A percentile compares a stretch with the other conserved stretches of the same genome.
Conservation (phyloP, 2,888 invertebrate genomes). For the Cheilosia variabilis region DNA sequence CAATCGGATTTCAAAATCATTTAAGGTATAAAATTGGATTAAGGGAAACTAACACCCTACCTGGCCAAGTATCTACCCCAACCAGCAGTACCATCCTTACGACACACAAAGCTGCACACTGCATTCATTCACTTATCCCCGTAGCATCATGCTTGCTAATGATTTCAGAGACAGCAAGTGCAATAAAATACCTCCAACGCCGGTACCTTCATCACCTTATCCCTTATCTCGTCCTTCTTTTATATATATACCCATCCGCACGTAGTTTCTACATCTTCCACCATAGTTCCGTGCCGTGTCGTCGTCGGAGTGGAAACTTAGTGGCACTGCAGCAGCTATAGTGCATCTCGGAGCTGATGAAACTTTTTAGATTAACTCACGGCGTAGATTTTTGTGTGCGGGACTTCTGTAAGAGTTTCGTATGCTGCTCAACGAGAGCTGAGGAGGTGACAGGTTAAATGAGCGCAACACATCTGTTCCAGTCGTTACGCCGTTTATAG, state of each 20-base stretch:
- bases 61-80: background rate
- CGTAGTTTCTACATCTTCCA: slow-evolving; percentile 4
- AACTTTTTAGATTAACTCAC: slow-evolving; percentile 71
- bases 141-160: slow-evolving; percentile 71
- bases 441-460: slow-evolving; percentile 72
- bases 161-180: slow-evolving; percentile 65
- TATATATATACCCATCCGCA: slow-evolving; percentile 16
- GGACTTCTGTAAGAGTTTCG: slow-evolving; percentile 29
- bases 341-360: slow-evolving; percentile 50
- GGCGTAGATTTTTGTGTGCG: background rate
- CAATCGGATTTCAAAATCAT: slow-evolving; percentile 72
- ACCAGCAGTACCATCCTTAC: slow-evolving; percentile 24
- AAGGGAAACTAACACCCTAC: slow-evolving; percentile 45
- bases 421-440: slow-evolving; percentile 42
- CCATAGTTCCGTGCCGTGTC: slow-evolving; percentile 1
- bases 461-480: slow-evolving; percentile 74
- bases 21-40: slow-evolving; percentile 75
- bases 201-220: slow-evolving; percentile 54
- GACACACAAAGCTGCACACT: slow-evolving; percentile 31
- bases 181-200: slow-evolving; percentile 66
- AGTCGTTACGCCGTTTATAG: slow-evolving; percentile 70
- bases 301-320: too few relatives aligned
- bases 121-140: slow-evolving; percentile 60
- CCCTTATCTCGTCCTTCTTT: slow-evolving; percentile 30
- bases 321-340: background rate